Conservation (phyloP, 2,888 invertebrate species). For the Agrotis clavis region DNA sequence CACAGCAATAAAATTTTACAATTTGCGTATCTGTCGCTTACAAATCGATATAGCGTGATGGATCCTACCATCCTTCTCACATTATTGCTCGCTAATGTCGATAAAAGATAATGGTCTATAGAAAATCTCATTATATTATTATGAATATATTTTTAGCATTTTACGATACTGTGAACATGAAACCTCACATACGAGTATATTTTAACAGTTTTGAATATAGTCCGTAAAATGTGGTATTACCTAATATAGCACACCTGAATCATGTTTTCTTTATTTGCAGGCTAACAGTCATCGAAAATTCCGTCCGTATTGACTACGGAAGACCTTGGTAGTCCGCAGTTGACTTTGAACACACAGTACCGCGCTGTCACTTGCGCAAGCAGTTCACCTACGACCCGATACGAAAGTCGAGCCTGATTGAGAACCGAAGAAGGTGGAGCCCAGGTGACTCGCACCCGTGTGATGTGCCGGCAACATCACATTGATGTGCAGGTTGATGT, state of each 20-base stretch:
- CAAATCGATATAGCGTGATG: conserved; percentile 64
- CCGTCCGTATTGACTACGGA: conserved; percentile 69
- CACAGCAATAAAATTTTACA: conserved; percentile 54
- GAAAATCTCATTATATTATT: conserved; percentile 37
- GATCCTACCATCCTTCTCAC: conserved; percentile 43
- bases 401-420: conserved; percentile 62
- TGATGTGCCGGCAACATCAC: conserved; percentile 88
- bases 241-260: conserved; percentile 61
- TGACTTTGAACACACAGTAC: conserved; percentile 71
- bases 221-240: conserved; percentile 42
- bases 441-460: conserved; percentile 78
- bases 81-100: conserved; percentile 45
- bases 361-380: conserved; percentile 74
- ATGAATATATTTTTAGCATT: conserved; percentile 25
- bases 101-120: conserved; percentile 43
- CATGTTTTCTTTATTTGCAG: conserved; percentile 77
- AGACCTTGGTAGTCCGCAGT: conserved; percentile 71
- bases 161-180: conserved; percentile 36
- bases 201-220: conserved; percentile 18
- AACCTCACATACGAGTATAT: conserved; percentile 4
- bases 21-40: conserved; percentile 57
- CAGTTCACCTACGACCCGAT: conserved; percentile 67
- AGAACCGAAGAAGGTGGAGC: conserved; percentile 56
- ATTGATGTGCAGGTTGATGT: conserved; percentile 85
- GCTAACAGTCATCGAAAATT: conserved; percentile 79